phyloP scores from a whole-genome alignment of 2,113 vertebrate genomes.

The Ceyx cyanopectus region DNA sequence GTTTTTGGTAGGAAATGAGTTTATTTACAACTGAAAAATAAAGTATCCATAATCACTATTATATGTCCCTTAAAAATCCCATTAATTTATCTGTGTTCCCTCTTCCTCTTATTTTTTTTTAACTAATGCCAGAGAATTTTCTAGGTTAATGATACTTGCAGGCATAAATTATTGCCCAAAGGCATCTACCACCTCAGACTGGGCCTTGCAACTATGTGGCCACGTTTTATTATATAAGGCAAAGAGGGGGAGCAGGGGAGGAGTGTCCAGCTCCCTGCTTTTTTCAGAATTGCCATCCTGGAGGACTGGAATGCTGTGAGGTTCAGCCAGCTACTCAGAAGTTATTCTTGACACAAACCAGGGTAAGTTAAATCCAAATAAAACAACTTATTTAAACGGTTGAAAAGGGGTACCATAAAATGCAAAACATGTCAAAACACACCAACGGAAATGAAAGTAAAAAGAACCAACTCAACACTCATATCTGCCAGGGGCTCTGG shows the following conservation, averaged over 20 bases:
- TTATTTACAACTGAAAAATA: slow-evolving; percentile 15
- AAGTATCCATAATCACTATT: neutral
- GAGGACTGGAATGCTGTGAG: neutral
- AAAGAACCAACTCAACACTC: neutral
- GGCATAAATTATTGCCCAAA: slow-evolving; percentile 2
- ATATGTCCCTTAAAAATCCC: neutral
- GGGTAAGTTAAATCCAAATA: neutral
- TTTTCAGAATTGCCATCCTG: neutral
- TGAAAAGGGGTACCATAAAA: neutral
- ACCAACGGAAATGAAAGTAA: neutral
- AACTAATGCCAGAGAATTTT: neutral
- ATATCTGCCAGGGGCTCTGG: neutral
- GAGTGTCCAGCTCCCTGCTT: neutral
- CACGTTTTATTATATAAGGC: neutral
- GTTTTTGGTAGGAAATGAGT: neutral
- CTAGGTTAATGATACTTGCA: slow-evolving; percentile 20
- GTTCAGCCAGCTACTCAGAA: neutral
- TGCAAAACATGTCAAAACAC: neutral
- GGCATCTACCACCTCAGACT: neutral
- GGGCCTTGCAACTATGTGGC: neutral
- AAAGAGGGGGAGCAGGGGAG: neutral
- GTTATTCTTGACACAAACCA: neutral
- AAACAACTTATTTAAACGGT: neutral
- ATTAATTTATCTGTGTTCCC: neutral
- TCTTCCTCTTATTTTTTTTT: neutral